Evolutionary conservation across 2,888 invertebrate species (phyloP), one percentile per base, ranked within the genome.

Genomic region (Gonocerus acuteangulatus): DNA sequence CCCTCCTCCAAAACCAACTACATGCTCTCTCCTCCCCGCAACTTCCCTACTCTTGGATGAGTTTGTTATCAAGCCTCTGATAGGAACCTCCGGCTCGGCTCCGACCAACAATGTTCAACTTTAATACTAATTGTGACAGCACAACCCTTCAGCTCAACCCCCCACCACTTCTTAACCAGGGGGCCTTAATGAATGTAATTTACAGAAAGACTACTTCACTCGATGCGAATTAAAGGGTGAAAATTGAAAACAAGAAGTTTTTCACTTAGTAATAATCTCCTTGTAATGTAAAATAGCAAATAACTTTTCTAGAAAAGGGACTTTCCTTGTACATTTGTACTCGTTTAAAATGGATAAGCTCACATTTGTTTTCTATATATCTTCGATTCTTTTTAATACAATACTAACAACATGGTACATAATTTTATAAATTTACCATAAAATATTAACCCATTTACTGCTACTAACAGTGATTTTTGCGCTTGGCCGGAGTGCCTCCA

Each of bases 171-270:
- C 34, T 27, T 27, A 27, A 27, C 27, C 27, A 27, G 27, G 27
- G 27, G 27, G 27, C 27, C 27, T 27, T 51, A 51, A 51, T 51
- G 51, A 51, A 51, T 51, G 32, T 51, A 51, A 51, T 51, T 49
- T 51, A 51, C 51, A 51, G 32, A 51, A 51, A 51, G 51, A 32
- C 51, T 27, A 32, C 51, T 51, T 51, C 19, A 34, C 51, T 51
- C 18, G 51, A 51, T 34, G 34, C n/a, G 34, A 34, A 32, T 51
- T 51, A 32, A 54, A 54, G 19, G 22, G 15, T 13, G 39, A 34
- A 22, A 22, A 54, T 54, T 54, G 54, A 36, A 47, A 47, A 47
- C 39, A 39, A 15, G 36, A 54, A 54, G 36, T 54, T 54, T 54
- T 54, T 54, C 54, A 54, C 54, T 54, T 54, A 54, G 54, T 54